Evolutionary conservation across 2,797 vertebrate genomes (phyloP).

Genomic region (Fistularia tabacaria): DNA sequence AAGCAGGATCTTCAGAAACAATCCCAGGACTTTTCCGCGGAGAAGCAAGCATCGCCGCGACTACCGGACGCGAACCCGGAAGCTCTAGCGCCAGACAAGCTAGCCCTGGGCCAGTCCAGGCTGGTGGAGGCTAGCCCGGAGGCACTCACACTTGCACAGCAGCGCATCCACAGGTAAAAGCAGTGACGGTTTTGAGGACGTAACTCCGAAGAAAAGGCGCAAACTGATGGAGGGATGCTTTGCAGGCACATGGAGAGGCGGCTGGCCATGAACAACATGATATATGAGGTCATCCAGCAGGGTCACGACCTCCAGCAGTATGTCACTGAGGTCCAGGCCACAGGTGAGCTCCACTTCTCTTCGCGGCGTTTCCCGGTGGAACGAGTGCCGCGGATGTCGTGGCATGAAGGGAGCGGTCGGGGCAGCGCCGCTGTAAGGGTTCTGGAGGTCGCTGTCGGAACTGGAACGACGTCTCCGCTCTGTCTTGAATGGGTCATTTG

Average conservation of each 20-base stretch:
- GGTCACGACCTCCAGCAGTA: conserved; percentile 96
- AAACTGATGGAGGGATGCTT: conserved; percentile 2
- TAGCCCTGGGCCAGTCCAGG: conserved; percentile 85
- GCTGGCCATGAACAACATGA: conserved; percentile 97
- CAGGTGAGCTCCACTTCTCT: conserved; percentile 71
- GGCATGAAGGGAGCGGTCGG: too few relatives aligned
- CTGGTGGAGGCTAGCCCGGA: conserved; percentile 77
- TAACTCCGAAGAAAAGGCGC: neutral
- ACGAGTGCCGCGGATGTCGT: neutral
- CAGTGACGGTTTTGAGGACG: neutral
- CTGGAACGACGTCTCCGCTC: too few relatives aligned
- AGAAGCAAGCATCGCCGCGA: conserved; percentile 86
- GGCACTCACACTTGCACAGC: conserved; percentile 89
- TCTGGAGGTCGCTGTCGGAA: too few relatives aligned
- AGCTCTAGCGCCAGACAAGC: conserved; percentile 85
- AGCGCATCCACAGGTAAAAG: conserved; percentile 82
- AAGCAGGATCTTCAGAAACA: conserved; percentile 94
- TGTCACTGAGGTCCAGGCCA: conserved; percentile 93
- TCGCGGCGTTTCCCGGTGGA: neutral
- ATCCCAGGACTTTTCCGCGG: conserved; percentile 89
- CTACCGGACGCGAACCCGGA: conserved; percentile 72
- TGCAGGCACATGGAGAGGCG: conserved; percentile 88
- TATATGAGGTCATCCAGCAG: conserved; percentile 95
- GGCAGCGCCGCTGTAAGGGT: too few relatives aligned
- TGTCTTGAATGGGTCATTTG: too few relatives aligned